Evolutionary conservation across 2,797 vertebrate species (phyloP), one percentile per base, ranked within the genome.

Genomic region (Enteromius anoplus): DNA sequence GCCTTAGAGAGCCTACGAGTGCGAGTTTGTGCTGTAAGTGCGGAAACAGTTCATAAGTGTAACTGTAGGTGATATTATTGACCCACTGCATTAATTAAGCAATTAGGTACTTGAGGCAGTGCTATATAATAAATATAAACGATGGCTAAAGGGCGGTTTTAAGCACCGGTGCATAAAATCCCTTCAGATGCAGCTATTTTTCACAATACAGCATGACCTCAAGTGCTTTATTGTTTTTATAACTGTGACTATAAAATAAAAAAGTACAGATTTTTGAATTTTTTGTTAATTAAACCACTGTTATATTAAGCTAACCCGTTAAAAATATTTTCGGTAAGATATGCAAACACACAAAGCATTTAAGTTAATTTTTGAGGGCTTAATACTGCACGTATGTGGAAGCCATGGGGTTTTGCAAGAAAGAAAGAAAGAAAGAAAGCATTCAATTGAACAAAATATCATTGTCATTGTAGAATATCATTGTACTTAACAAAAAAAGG

Each of bases 1-100:
- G 8, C 42, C 42, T 47, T 21, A 49, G 55, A 71, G 53, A 62
- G 53, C 5, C 26, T 49, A 11, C 1, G 14, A 64, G 69, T 12
- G 45, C 0, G 14, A 64, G 7, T 75, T 68, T 29, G 17, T 21
- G 12, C 51, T 62, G 60, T 23, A 23, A 62, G 53, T 55, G n/a
- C 68, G 47, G 49, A 68, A 68, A 53, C 21, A 34, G 23, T 58
- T 64, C n/a, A 73, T 26, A 62, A 73, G 29, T 11, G 26, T 45
- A 80, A 55, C 29, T 53, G n/a, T 60, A 66, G 62, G 45, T 79
- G 64, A 66, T 53, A 66, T 37, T 51, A 32, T 26, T 42, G 34
- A 42, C 29, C 29, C 11, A 37, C n/a, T 45, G 66, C 51, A 80
- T 80, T 70, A 70, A 80, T 58, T 79, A 79, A 79, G 45, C 64